These are phyloP conservation scores for Chromobotia macracanthus DNA, from an alignment of 2,797 vertebrate genomes.

Conservation along the genomic window DNA sequence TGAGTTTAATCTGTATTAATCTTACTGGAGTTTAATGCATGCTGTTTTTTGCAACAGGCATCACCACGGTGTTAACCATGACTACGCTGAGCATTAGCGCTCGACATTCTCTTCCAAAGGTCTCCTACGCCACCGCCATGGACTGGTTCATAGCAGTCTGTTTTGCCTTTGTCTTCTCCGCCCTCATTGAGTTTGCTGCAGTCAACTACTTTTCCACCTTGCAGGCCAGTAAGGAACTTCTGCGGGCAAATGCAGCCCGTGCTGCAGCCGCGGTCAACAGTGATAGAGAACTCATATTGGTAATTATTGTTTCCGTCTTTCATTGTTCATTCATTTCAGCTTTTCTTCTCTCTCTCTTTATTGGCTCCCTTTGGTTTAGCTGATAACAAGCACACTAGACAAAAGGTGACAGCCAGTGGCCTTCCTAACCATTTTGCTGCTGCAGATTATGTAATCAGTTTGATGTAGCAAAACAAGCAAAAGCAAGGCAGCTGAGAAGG, in stretches of 20 bases:
- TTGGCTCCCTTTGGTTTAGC: background rate
- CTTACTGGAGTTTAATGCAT: too few species aligned
- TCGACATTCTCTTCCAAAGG: slow-evolving; percentile 92
- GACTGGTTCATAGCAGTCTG: slow-evolving; percentile 98
- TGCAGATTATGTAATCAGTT: slow-evolving; percentile 75
- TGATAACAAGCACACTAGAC: slow-evolving; percentile 72
- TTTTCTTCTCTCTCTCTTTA: slow-evolving; percentile 3
- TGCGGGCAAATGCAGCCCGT: slow-evolving; percentile 78
- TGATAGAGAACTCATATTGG: slow-evolving; percentile 83
- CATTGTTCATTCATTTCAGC: background rate
- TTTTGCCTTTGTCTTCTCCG: slow-evolving; percentile 95
- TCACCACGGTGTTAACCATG: slow-evolving; percentile 96
- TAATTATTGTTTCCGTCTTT: slow-evolving; percentile 70
- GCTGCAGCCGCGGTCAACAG: slow-evolving; percentile 69
- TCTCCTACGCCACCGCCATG: slow-evolving; percentile 95
- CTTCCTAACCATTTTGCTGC: slow-evolving; percentile 66
- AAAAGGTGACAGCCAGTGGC: slow-evolving; percentile 73
- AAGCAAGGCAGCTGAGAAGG: slow-evolving; percentile 69
- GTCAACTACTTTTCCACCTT: slow-evolving; percentile 98
- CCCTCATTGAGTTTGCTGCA: slow-evolving; percentile 94
- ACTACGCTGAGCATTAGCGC: slow-evolving; percentile 95
- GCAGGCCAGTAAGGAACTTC: slow-evolving; percentile 85
- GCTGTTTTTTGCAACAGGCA: slow-evolving; percentile 75
- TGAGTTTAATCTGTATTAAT: too few species aligned
- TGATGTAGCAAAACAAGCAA: slow-evolving; percentile 76